phyloP scores from a whole-genome alignment of 2,888 invertebrate genomes.

The Periphyllus acericola region DNA sequence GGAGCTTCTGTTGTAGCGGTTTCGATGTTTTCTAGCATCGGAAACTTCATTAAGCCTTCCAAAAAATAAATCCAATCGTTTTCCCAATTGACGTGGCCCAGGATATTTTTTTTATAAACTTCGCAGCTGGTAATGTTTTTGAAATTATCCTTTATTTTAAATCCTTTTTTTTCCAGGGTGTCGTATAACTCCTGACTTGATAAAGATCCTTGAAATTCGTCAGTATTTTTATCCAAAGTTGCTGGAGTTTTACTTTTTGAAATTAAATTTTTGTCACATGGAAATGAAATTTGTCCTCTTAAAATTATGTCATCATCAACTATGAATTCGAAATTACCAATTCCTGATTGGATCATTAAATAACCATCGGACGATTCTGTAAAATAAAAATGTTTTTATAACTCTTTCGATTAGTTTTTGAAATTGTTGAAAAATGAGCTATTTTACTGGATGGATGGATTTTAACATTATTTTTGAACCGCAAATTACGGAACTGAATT shows the following conservation, averaged over 20 bases:
- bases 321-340: constrained; percentile 14
- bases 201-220: not conserved
- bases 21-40: constrained; percentile 8
- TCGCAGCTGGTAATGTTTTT: not conserved
- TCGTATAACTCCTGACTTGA: constrained; percentile 1
- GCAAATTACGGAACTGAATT: not conserved
- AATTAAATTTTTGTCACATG: not conserved
- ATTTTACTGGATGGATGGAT: not conserved
- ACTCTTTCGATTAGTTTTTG: not conserved
- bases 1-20: not conserved
- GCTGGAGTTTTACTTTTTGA: not conserved
- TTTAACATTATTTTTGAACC: not conserved
- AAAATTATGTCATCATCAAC: not conserved
- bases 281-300: not conserved
- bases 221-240: not conserved
- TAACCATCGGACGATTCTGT: not conserved
- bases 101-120: not conserved
- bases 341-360: constrained; percentile 30
- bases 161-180: constrained; percentile 22
- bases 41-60: constrained; percentile 34
- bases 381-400: not conserved
- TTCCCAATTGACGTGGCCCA: constrained; percentile 30
- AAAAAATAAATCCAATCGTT: constrained; percentile 54
- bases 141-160: not conserved
- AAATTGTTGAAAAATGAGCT: not conserved